These are phyloP conservation scores for Distichodus sexfasciatus DNA, from an alignment of 2,797 vertebrate genomes.

Conservation along the genomic window DNA sequence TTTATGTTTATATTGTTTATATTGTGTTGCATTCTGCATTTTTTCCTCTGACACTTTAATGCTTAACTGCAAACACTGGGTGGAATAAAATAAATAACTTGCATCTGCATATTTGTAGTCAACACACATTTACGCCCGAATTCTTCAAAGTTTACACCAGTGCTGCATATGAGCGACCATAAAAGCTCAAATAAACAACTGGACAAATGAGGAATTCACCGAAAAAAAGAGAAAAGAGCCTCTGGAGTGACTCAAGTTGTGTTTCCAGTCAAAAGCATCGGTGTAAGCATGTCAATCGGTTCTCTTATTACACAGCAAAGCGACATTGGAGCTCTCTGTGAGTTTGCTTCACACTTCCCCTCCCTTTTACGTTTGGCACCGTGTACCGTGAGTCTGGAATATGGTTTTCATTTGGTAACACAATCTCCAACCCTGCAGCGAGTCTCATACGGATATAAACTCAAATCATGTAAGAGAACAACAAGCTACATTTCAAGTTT, in stretches of 20 bases:
- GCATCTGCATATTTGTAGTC: too few species aligned
- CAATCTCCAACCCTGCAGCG: background rate
- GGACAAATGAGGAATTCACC: background rate
- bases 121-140: too few species aligned
- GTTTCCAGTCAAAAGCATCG: background rate
- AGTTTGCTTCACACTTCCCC: constrained; percentile 1
- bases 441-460: background rate
- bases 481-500: background rate
- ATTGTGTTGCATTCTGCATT: too few species aligned
- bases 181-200: background rate
- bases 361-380: constrained; percentile 9
- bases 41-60: too few species aligned
- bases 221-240: background rate
- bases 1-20: too few species aligned
- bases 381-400: background rate
- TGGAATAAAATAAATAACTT: too few species aligned
- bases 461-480: background rate
- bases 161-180: too few species aligned
- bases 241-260: background rate
- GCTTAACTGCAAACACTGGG: too few species aligned
- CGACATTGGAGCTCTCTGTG: background rate
- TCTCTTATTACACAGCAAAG: constrained; percentile 3
- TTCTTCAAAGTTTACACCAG: too few species aligned
- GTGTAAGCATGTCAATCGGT: background rate
- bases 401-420: background rate